Conservation (phyloP, 2,797 vertebrate species). For the Arremon aurantiirostris region DNA sequence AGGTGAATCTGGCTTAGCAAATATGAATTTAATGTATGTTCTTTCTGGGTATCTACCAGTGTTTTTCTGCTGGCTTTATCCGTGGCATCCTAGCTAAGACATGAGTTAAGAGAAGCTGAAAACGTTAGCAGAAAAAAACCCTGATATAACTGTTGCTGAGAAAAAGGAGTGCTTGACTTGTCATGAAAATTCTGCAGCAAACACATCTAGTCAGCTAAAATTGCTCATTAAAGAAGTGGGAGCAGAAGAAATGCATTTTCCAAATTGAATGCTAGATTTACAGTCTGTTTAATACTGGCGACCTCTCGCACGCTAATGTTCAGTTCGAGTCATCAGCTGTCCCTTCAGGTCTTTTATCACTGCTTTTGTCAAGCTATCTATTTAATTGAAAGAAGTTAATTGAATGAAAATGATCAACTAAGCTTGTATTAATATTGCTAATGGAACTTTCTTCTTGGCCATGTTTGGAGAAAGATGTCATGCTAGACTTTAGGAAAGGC, state of each 20-base stretch:
- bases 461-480: constrained; percentile 99
- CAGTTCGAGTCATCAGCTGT: constrained; percentile 92
- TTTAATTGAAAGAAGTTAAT: constrained; percentile 99
- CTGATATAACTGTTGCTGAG: constrained; percentile 4
- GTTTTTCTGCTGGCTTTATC: constrained; percentile 26
- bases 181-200: constrained; percentile 77
- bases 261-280: constrained; percentile 99
- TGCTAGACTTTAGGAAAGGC: constrained; percentile 95
- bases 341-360: constrained; percentile 97
- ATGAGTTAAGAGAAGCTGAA: constrained; percentile 10
- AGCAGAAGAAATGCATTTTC: constrained; percentile 95
- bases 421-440: constrained; percentile 99
- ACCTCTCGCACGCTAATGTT: constrained; percentile 97
- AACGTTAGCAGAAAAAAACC: constrained; percentile 30
- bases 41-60: background rate
- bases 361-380: constrained; percentile 99
- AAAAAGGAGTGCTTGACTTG: constrained; percentile 66
- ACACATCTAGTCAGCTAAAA: constrained; percentile 94
- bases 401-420: constrained; percentile 99
- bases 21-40: background rate
- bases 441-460: constrained; percentile 99
- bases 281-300: constrained; percentile 88
- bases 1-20: background rate
- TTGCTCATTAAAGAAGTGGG: constrained; percentile 91
- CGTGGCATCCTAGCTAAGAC: background rate